Base-by-base conservation (phyloP, 35 echinoderm and acorn worm species). In the Apostichopus parvimensis region DNA sequence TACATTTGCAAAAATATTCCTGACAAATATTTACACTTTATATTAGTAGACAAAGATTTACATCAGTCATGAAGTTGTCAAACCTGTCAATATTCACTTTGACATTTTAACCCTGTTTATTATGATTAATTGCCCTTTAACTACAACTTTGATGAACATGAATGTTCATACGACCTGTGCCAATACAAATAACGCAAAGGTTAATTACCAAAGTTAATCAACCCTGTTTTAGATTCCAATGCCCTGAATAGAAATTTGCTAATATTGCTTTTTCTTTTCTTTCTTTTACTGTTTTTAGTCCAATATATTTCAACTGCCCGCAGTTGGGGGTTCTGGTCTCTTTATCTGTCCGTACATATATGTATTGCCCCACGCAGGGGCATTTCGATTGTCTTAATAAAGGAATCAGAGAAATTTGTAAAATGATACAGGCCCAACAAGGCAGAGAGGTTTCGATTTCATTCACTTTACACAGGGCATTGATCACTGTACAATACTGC, bases 331-430 rank as follows among this genome's bases (percentile, higher is more conserved):
- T 45, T 0, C 2, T 45, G 34, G 34, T 45, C 64, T 18, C 64
- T 68, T 14, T 68, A 68, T 68, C 64, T 68, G 64, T 68, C 64
- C 64, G 64, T 68, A 11, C 64, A 9, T 68, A 18, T 14, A 11
- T 11, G 64, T 68, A 68, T 68, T 68, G 9, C 64, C 64, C 64
- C 64, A 8, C 64, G 18, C 64, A 5, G 64, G 11, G 64, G 13
- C 64, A 68, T 68, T 68, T 68, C 13, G 64, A 68, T 68, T 68
- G 64, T 68, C 64, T 68, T 68, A 68, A 68, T 68, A 68, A 68
- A 11, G 18, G 64, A 68, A 68, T 68, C 64, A 68, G 64, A 18
- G 64, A 68, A 68, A 68, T 68, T 68, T 11, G 64, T 68, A 68
- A 68, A 68, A 10, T 68, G 64, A 68, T 68, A 68, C 64, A 68